Evolutionary conservation across 2,113 vertebrate genomes (phyloP), one percentile per base, ranked within the genome.

Genomic region (Junco hyemalis): DNA sequence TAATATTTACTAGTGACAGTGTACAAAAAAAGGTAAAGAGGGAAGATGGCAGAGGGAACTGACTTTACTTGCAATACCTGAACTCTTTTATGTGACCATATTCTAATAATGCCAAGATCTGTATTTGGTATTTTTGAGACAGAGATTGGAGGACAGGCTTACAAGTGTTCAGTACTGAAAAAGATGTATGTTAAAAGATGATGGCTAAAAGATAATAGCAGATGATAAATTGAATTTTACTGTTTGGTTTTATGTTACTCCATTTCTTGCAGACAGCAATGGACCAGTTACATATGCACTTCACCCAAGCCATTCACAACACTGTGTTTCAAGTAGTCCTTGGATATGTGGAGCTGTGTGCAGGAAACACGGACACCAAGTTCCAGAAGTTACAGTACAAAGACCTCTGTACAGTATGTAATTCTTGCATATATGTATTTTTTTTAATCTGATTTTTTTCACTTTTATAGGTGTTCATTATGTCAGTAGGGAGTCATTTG

Each of bases 241-340:
- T 54, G 0, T 72, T 57, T 92, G 50, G 47, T 81, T 33, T 92
- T 90, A 19, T 80, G 71, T 91, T 94, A 45, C 12, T 84, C 17
- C 64, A 91, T 81, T 96, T 95, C 94, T 93, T 95, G 81, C 93
- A 99, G 99, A 99, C 99, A 60, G 99, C 99, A 48, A 99, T 99
- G 99, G 99, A 99, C 97, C 99, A 99, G 96, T 98, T 99, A 81
- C 99, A 99, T 95, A 99, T 99, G 99, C 99, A 99, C 97, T 99
- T 99, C 96, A 99, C 99, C 69, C 99, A 99, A 96, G 99, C 99
- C 92, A 99, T 99, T 96, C 99, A 99, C 97, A 99, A 99, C 97
- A 99, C 99, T 0, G 99, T 99, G 68, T 99, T 99, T 97, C 99
- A 99, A 92, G 99, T 99, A 80, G 99, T 99, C 54, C 98, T 99